phyloP scores from a whole-genome alignment of 2,113 vertebrate species.

The Drymodes brunneopygia region DNA sequence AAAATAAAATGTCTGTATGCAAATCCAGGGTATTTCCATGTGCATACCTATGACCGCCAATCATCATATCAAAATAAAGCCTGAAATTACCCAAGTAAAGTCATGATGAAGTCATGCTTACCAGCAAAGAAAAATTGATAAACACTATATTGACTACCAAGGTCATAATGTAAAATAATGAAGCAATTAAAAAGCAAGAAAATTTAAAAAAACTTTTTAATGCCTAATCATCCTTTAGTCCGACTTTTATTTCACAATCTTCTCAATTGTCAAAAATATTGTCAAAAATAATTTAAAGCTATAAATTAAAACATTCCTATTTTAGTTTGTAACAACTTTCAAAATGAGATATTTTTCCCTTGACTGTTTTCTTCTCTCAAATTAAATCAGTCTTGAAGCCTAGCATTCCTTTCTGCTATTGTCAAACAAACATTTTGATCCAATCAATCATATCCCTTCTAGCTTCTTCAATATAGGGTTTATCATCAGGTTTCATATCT shows the following conservation, averaged over 20 bases:
- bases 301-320: not conserved
- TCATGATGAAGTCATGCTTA: not conserved
- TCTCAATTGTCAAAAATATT: not conserved
- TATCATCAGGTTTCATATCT: slow-evolving; percentile 80
- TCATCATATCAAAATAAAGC: not conserved
- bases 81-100: not conserved
- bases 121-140: not conserved
- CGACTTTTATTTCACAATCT: not conserved
- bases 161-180: not conserved
- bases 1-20: not conserved
- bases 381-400: not conserved
- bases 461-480: slow-evolving; percentile 82
- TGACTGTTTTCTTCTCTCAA: not conserved
- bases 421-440: slow-evolving; percentile 83
- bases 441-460: slow-evolving; percentile 85
- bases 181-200: not conserved
- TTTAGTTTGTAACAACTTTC: not conserved
- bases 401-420: not conserved
- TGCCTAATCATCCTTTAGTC: not conserved
- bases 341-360: not conserved
- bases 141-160: not conserved
- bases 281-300: slow-evolving; percentile 2
- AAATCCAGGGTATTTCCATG: not conserved
- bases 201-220: not conserved
- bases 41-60: not conserved